Evolutionary conservation across 2,797 vertebrate species (phyloP).

Genomic region (Ctenochaetus hawaiiensis): DNA sequence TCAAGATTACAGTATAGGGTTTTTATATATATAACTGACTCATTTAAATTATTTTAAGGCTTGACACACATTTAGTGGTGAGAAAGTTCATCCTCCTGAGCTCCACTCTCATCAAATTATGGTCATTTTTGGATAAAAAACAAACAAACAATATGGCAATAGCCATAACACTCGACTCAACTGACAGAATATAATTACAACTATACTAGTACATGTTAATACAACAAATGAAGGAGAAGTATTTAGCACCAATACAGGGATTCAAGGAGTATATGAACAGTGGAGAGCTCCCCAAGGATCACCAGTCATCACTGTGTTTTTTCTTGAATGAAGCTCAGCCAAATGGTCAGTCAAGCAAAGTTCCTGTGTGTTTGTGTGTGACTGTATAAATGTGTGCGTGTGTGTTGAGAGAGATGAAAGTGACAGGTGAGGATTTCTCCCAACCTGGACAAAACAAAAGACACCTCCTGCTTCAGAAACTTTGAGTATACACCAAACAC

Average conservation of each 20-base stretch:
- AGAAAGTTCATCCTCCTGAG: no score
- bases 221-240: constrained; percentile 12
- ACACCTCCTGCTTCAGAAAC: constrained; percentile 39
- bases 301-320: constrained; percentile 44
- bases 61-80: no score
- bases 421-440: constrained; percentile 60
- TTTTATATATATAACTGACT: no score
- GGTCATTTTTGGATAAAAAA: no score
- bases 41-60: no score
- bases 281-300: constrained; percentile 41
- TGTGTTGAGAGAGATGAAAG: constrained; percentile 28
- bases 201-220: no score
- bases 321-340: constrained; percentile 38
- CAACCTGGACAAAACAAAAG: constrained; percentile 26
- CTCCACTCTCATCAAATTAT: no score
- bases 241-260: constrained; percentile 21
- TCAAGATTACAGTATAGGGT: no score
- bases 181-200: no score
- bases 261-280: constrained; percentile 55
- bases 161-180: neutral
- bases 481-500: constrained; percentile 48
- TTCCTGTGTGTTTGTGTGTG: constrained; percentile 41
- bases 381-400: constrained; percentile 16
- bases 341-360: constrained; percentile 46
- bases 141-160: no score